Conservation (phyloP, 2,888 invertebrate genomes). For the Cordylochernes scorpioides region DNA sequence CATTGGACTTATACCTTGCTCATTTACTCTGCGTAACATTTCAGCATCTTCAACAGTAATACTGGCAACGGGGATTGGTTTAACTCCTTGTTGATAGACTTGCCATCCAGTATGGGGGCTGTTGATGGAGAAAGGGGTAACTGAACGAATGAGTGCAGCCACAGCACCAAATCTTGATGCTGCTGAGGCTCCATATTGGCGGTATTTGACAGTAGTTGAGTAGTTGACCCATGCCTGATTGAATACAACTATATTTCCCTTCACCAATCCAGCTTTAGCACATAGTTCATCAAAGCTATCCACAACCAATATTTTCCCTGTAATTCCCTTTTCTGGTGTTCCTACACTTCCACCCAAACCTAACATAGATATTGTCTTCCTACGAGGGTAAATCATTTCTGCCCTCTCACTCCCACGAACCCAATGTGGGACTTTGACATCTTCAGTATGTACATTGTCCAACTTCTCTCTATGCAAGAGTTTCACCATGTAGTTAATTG, state of each 20-base stretch:
- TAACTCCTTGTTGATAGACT: neutral
- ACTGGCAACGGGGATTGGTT: slow-evolving; percentile 1
- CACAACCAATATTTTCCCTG: slow-evolving; percentile 43
- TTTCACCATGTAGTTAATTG: slow-evolving; percentile 38
- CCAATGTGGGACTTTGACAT: slow-evolving; percentile 31
- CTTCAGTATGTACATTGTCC: slow-evolving; percentile 42
- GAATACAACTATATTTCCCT: slow-evolving; percentile 48
- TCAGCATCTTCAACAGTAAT: slow-evolving; percentile 2
- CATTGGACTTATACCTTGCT: slow-evolving; percentile 1
- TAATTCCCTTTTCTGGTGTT: slow-evolving; percentile 34
- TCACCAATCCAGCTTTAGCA: slow-evolving; percentile 20
- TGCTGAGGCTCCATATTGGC: slow-evolving; percentile 34
- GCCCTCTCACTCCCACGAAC: slow-evolving; percentile 37
- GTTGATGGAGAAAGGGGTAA: slow-evolving; percentile 46
- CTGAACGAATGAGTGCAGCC: slow-evolving; percentile 42
- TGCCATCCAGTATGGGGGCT: slow-evolving; percentile 50
- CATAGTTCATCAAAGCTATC: slow-evolving; percentile 37
- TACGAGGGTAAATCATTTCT: slow-evolving; percentile 34
- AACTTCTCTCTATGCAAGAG: slow-evolving; percentile 22
- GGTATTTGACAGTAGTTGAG: slow-evolving; percentile 35
- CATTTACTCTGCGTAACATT: slow-evolving; percentile 1
- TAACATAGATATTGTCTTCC: slow-evolving; percentile 32
- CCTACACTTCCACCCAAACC: slow-evolving; percentile 42
- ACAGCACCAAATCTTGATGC: slow-evolving; percentile 46
- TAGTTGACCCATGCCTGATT: slow-evolving; percentile 33